Conservation (phyloP, 2,113 vertebrate genomes). For the Cyrtonyx montezumae region DNA sequence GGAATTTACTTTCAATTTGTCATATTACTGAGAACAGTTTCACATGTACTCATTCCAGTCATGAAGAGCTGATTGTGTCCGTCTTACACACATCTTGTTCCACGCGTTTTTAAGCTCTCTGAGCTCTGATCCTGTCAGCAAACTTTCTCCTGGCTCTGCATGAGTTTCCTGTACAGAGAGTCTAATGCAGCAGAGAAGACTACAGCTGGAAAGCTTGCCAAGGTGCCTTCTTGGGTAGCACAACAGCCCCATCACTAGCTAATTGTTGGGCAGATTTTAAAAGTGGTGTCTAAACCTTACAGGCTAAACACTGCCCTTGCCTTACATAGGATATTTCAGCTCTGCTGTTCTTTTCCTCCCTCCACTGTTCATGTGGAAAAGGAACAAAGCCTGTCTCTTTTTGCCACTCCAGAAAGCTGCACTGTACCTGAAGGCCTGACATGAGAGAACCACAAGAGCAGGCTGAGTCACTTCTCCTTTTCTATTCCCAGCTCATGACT, state of each 20-base stretch:
- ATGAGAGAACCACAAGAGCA: background rate
- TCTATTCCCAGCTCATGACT: background rate
- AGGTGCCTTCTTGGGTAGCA: background rate
- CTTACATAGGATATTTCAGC: background rate
- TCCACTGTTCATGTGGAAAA: background rate
- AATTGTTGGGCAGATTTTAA: background rate
- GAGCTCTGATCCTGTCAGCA: background rate
- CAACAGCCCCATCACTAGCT: background rate
- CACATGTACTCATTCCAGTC: background rate
- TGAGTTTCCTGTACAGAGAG: background rate
- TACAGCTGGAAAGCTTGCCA: background rate
- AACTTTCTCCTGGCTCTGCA: background rate
- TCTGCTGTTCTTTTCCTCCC: background rate
- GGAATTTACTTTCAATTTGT: background rate
- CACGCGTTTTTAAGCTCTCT: background rate
- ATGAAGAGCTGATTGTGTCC: background rate
- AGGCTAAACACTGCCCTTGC: background rate
- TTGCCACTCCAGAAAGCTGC: background rate
- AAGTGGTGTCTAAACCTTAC: background rate
- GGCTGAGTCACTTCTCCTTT: background rate
- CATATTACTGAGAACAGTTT: slow-evolving; percentile 1
- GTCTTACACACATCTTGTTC: background rate
- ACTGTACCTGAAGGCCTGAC: background rate
- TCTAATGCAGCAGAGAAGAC: background rate
- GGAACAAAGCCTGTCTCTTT: background rate